Evolutionary conservation across 2,797 vertebrate species (phyloP), one percentile per base, ranked within the genome.

Genomic region (Spinus olivaceus): DNA sequence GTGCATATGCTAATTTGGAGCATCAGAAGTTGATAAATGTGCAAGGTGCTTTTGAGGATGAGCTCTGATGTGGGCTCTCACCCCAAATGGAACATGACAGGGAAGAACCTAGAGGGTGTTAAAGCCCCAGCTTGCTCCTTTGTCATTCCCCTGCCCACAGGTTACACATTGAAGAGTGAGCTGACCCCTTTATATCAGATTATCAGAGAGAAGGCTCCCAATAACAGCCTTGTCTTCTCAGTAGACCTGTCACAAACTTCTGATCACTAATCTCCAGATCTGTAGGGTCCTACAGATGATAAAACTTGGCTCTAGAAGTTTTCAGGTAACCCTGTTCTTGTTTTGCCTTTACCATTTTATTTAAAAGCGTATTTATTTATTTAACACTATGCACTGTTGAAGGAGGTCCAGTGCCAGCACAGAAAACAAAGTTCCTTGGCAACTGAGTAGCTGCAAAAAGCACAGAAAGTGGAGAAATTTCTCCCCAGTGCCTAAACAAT

Each of bases 31-130:
- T 74, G n/a, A n/a, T 42, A 76, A 54, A 73, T 9, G 39, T 42
- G 49, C 47, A 94, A 95, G 83, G 70, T 88, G 77, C 82, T 83
- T 94, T 88, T 84, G 73, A 94, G 73, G 83, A 60, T 49, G 77
- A 88, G 81, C 66, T 81, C 61, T 79, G 70, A 81, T 90, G 66
- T 80, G 41, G 5, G 2, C 42, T 78, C 70, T 60, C 9, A 2
- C 73, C 73, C 19, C 33, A 86, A 91, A 70, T 51, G 49, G 74
- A 95, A 93, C 70, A 53, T 24, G 80, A 77, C 77, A 90, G 47
- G 19, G 30, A 49, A 54, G 69, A 72, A 35, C 49, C 46, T 30
- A 33, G n/a, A 39, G 2, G 8, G 49, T 50, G 57, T 51, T 46
- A 56, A 51, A 86, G 59, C 39, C 56, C 46, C 87, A 73, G 63